Base-by-base conservation (phyloP, 1,140 invertebrate species). In the Mya arenaria region DNA sequence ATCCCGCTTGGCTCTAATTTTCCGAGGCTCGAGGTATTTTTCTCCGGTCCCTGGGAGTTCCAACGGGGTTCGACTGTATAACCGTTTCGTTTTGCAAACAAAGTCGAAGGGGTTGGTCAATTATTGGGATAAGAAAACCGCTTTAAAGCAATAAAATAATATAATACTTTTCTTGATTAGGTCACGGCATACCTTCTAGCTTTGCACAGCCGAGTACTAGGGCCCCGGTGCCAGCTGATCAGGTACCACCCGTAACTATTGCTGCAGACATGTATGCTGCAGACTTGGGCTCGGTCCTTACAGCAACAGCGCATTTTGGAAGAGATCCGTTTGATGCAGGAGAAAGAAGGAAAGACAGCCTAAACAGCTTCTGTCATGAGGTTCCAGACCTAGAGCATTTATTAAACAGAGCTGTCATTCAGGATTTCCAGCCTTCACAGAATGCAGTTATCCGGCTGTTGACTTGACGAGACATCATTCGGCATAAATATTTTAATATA, bases 321-420 rank as follows among this genome's bases (percentile, higher is more conserved):
- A 25, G 15, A 62, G 32, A 34, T 28, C 60, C 60, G 13, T 25
- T 62, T 28, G 30, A 28, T 34, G 17, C 5, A 23, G 60, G 30
- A 17, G 60, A 62, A 28, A 28, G 15, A 25, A 62, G 60, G 28
- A 25, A 62, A 28, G 19, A 23, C 1, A 23, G 2, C 32, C 25
- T 23, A 28, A 28, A 62, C 23, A 25, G 15, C 60, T 62, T 62
- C 32, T 23, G 30, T 34, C 60, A 62, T 62, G 3, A 62, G 30
- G 28, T 62, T 34, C 60, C 60, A 30, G 60, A 62, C 60, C 30
- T 34, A 62, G 19, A 62, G 17, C 19, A n/a, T n/a, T 62, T 62
- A 34, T 25, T 62, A 28, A 62, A 62, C 28, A 62, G 3, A 15
- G 32, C 60, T 23, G 60, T 62, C 15, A 62, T 23, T 34, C 60